Evolutionary conservation across 2,797 vertebrate genomes (phyloP).

Genomic region (Pangasius sanitwongsei): DNA sequence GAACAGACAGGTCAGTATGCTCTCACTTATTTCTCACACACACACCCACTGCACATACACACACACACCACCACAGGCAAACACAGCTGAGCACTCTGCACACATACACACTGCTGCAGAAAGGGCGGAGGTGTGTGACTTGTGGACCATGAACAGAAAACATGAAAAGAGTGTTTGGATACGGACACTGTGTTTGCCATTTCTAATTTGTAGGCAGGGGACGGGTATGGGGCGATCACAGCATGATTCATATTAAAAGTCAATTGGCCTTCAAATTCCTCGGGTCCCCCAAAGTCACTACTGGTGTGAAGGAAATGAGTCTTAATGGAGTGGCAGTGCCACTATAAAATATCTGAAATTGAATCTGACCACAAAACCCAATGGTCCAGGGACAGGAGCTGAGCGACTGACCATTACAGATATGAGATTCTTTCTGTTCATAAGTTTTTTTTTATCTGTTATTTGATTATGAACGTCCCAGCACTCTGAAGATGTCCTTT

Average conservation of each 20-base stretch:
- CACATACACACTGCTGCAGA: constrained; percentile 38
- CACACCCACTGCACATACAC: background rate
- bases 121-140: constrained; percentile 54
- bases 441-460: constrained; percentile 50
- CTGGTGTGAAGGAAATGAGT: constrained; percentile 64
- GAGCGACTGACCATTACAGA: constrained; percentile 73
- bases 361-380: constrained; percentile 77
- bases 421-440: constrained; percentile 63
- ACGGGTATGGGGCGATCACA: constrained; percentile 74
- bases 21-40: background rate
- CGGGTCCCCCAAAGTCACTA: constrained; percentile 74
- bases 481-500: constrained; percentile 49
- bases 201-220: constrained; percentile 73
- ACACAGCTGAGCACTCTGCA: constrained; percentile 34
- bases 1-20: background rate
- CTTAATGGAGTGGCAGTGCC: constrained; percentile 68
- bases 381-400: constrained; percentile 72
- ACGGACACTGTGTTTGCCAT: constrained; percentile 63
- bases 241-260: constrained; percentile 82
- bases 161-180: constrained; percentile 59
- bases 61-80: constrained; percentile 18
- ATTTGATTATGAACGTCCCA: constrained; percentile 52
- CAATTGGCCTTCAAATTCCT: constrained; percentile 82
- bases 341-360: constrained; percentile 74
- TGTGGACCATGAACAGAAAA: constrained; percentile 60